Percentiles rank a stretch among this genome's conserved stretches.
Evolutionary conservation across 2,888 invertebrate genomes (phyloP).

Genomic region (Stenolophus ochropezus): DNA sequence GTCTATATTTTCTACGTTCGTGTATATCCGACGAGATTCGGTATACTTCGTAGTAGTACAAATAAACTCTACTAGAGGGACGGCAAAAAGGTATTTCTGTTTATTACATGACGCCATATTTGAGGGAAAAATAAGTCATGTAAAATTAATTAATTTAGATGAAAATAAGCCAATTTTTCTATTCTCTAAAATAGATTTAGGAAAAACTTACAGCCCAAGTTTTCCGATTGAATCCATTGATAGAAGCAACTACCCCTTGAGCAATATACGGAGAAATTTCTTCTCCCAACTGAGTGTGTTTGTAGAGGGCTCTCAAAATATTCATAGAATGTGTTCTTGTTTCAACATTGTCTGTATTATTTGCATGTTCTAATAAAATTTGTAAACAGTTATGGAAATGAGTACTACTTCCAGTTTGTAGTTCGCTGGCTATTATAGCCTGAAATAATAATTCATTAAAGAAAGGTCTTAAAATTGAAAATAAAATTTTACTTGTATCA

Average conservation of each 20-base stretch:
- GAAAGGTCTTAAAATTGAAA: background rate
- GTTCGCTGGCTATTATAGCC: slow-evolving; percentile 86
- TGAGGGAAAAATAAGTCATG: no score
- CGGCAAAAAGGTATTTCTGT: no score
- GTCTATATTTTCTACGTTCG: no score
- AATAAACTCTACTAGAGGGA: no score
- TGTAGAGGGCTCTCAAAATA: slow-evolving; percentile 87
- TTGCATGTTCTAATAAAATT: slow-evolving; percentile 74
- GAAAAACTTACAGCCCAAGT: slow-evolving; percentile 83
- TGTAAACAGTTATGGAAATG: slow-evolving; percentile 78
- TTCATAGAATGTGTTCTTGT: slow-evolving; percentile 88
- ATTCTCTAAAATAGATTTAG: no score
- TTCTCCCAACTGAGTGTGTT: slow-evolving; percentile 85
- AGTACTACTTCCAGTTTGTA: slow-evolving; percentile 76
- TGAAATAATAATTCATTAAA: slow-evolving; percentile 70
- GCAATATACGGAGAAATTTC: slow-evolving; percentile 81
- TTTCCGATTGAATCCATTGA: slow-evolving; percentile 82
- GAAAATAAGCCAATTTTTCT: no score
- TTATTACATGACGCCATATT: no score
- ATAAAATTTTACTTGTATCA: slow-evolving; percentile 81
- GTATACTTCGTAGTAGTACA: no score
- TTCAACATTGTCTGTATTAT: slow-evolving; percentile 70
- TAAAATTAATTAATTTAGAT: background rate
- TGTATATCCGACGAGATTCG: no score
- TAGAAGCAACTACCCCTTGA: slow-evolving; percentile 82